Base-by-base conservation (phyloP, 2,113 vertebrate species). In the Uria aalge region DNA sequence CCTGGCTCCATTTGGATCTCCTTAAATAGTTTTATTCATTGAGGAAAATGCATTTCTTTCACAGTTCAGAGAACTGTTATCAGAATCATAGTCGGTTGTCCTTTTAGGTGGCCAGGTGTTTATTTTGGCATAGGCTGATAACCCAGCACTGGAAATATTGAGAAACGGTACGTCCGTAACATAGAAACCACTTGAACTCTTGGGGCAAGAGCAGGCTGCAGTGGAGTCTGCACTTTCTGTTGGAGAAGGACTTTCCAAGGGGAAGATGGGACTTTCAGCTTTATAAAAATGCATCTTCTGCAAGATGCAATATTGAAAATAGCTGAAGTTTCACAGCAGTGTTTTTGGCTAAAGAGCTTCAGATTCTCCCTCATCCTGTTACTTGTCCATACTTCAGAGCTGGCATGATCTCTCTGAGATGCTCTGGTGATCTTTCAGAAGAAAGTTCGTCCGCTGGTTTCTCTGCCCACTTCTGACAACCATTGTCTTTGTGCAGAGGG, bases 81-180 rank as follows among this genome's bases (percentile, higher is more conserved):
- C 73, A 94, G 75, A 64, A 47, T 89, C 18, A 0, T 29, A 74
- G 82, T 36, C 0, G 3, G 59, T 56, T 86, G 79, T 74, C 90
- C 60, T 80, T 89, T 67, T 80, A 81, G 36, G 55, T 80, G 79
- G n/a, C 55, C n/a, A 69, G 60, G 64, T 85, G 60, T 97, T 92
- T 93, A 62, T 90, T 93, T 95, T 91, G 83, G 85, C 79, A 32
- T 6, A 32, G 53, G 50, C 40, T 57, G 67, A 27, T 53, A 79
- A 74, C 71, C 29, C 50, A 77, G 75, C 47, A 29, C 53, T 1
- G 7, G 75, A 89, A 92, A n/a, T 55, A 15, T 1, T 10, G 22
- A 73, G 52, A 93, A 88, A 32, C 26, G 55, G 26, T 20, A 34
- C 0, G 0, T 88, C 32, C 0, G 0, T 56, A 56, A 43, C 67